Evolutionary conservation across 2,888 invertebrate genomes (phyloP).

Genomic region (Pseudeuparius sepicola): DNA sequence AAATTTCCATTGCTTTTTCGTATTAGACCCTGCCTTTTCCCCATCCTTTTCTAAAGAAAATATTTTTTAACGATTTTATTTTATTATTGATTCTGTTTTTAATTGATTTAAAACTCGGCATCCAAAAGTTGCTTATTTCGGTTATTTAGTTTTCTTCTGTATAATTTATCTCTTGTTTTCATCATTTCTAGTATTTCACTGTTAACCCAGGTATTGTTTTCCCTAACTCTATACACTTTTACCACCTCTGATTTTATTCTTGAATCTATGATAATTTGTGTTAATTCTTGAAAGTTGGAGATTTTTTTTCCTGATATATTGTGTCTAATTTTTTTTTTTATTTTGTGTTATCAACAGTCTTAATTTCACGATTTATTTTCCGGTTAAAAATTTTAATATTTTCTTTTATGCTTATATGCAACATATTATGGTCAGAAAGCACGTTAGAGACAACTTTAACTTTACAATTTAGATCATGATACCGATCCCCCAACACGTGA

Average conservation of each 20-base stretch:
- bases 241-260: conserved; percentile 1
- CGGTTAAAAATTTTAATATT: conserved; percentile 3
- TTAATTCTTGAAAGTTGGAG: conserved; percentile 1
- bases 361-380: background rate
- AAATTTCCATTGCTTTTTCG: too few relatives aligned
- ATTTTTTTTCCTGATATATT: background rate
- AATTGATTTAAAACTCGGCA: background rate
- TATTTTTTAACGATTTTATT: too few relatives aligned
- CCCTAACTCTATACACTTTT: conserved; percentile 3
- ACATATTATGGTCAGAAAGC: conserved; percentile 5
- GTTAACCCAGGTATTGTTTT: conserved; percentile 6
- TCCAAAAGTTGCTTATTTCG: conserved; percentile 1
- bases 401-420: background rate
- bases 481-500: too few relatives aligned
- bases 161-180: conserved; percentile 3
- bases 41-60: too few relatives aligned
- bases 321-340: background rate
- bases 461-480: too few relatives aligned
- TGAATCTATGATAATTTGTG: background rate
- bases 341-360: conserved; percentile 1
- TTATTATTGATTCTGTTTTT: conserved; percentile 6
- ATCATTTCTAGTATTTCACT: conserved; percentile 6
- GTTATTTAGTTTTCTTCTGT: conserved; percentile 3
- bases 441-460: conserved; percentile 1
- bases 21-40: too few relatives aligned